Percentiles rank a stretch among this genome's conserved stretches.
These are phyloP conservation scores for Cyrtonyx montezumae DNA, from an alignment of 2,113 vertebrate genomes.

Conservation along the genomic window DNA sequence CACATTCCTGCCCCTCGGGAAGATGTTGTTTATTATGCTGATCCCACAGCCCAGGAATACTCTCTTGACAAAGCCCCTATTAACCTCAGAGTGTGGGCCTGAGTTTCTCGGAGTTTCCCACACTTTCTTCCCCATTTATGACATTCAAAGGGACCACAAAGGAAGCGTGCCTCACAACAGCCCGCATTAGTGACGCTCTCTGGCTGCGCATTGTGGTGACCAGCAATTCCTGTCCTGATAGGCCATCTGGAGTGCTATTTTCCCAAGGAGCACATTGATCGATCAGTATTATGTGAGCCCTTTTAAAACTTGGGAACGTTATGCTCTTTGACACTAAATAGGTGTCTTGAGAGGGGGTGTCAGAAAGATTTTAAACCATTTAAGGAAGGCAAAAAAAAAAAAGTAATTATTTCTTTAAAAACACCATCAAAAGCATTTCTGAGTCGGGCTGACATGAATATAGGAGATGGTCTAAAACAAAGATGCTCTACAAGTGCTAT, in stretches of 20 bases:
- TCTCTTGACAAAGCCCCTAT: constrained; percentile 70
- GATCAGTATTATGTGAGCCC: constrained; percentile 59
- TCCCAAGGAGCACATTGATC: constrained; percentile 76
- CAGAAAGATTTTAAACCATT: constrained; percentile 64
- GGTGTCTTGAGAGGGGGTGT: constrained; percentile 49
- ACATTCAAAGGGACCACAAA: constrained; percentile 81
- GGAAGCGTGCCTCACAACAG: constrained; percentile 93
- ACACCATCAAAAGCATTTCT: background rate
- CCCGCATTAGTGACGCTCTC: constrained; percentile 87
- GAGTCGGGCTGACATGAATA: background rate
- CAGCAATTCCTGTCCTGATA: constrained; percentile 71
- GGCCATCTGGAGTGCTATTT: constrained; percentile 87
- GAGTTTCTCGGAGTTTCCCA: constrained; percentile 88
- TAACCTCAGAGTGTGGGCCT: constrained; percentile 83
- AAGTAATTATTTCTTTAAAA: constrained; percentile 40
- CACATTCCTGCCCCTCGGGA: constrained; percentile 55
- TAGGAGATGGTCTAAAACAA: background rate
- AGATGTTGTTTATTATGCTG: constrained; percentile 68
- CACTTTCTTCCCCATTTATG: constrained; percentile 85
- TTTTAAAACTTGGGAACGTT: constrained; percentile 73
- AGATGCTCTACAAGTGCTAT: background rate
- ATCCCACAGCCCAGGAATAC: constrained; percentile 64
- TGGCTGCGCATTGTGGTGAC: constrained; percentile 80
- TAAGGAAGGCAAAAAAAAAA: background rate
- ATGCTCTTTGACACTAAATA: constrained; percentile 76